A percentile compares a stretch with the other conserved stretches of the same genome.
These are phyloP conservation scores for Plecotus auritus DNA, from an alignment of 2,113 vertebrate genomes.

Conservation along the genomic window DNA sequence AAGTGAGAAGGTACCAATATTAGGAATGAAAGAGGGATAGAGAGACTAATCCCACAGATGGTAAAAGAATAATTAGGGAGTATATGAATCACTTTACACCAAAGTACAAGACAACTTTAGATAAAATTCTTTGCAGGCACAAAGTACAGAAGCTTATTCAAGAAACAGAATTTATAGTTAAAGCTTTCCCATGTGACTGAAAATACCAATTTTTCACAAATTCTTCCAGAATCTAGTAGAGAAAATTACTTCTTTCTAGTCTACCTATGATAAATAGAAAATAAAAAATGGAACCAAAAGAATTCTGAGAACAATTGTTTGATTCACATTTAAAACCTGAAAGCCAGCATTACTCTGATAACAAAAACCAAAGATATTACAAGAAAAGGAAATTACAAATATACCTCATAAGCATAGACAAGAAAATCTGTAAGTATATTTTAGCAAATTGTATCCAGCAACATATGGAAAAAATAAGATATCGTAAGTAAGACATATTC, in stretches of 20 bases:
- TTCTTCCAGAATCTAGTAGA: neutral
- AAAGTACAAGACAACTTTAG: neutral
- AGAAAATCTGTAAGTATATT: neutral
- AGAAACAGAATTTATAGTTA: neutral
- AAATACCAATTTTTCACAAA: neutral
- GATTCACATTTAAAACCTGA: neutral
- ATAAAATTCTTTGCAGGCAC: neutral
- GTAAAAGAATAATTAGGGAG: neutral
- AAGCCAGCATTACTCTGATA: neutral
- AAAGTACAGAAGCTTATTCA: neutral
- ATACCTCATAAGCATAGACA: neutral
- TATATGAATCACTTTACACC: neutral
- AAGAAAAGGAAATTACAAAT: conserved; percentile 17
- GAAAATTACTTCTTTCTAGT: neutral
- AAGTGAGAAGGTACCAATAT: neutral
- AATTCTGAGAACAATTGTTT: neutral
- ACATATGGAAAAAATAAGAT: neutral
- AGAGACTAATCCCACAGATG: neutral
- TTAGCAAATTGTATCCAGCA: neutral
- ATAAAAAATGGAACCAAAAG: neutral
- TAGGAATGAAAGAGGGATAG: neutral
- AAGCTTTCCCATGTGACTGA: neutral
- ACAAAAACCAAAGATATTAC: neutral
- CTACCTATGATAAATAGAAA: neutral
- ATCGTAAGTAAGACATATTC: neutral